Conservation (phyloP, 1,140 invertebrate species). For the Aphelenchoides avenae region DNA sequence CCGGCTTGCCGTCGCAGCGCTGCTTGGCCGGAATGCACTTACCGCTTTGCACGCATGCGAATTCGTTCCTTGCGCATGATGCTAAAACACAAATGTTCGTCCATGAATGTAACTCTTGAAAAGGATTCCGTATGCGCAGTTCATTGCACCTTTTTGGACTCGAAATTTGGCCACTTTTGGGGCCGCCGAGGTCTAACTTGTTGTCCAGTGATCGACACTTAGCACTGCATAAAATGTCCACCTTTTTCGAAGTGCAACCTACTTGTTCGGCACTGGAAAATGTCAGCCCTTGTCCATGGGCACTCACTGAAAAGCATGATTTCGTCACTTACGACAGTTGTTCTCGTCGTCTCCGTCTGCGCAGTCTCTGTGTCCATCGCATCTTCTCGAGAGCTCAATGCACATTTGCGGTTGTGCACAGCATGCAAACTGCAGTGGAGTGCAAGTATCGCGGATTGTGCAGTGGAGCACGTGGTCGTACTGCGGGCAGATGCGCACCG, state of each 20-base stretch:
- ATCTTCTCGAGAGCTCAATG: constrained; percentile 18
- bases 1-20: constrained; percentile 45
- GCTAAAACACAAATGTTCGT: no score
- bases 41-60: constrained; percentile 51
- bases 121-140: no score
- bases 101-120: no score
- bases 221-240: no score
- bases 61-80: no score
- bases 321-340: constrained; percentile 28
- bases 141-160: no score
- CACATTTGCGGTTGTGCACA: constrained; percentile 27
- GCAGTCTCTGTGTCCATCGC: constrained; percentile 33
- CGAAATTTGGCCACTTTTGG: no score
- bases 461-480: constrained; percentile 39
- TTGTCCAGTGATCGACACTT: no score
- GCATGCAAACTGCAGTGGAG: constrained; percentile 20
- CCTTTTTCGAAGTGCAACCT: no score
- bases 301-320: not conserved
- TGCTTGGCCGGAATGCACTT: constrained; percentile 48
- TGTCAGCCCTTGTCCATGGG: no score
- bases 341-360: constrained; percentile 33
- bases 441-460: constrained; percentile 37
- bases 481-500: constrained; percentile 31
- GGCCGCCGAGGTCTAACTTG: no score
- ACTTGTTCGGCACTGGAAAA: no score